Evolutionary conservation across 2,113 vertebrate species (phyloP).

Genomic region (Fulica atra): DNA sequence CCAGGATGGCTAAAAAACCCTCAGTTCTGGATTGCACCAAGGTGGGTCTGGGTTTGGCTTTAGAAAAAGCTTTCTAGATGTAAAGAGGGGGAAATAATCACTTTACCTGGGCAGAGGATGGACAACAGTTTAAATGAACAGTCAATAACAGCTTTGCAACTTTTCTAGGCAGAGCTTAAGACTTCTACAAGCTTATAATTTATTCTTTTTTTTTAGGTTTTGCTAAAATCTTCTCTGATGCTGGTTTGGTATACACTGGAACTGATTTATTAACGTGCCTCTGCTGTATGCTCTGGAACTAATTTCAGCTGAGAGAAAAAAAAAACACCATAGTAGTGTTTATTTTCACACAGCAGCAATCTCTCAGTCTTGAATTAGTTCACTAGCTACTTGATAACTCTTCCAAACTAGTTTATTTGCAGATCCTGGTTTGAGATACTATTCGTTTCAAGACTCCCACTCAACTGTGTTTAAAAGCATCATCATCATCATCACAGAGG

Average conservation of each 20-base stretch:
- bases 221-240: background rate
- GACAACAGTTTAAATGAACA: background rate
- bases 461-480: background rate
- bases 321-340: background rate
- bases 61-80: background rate
- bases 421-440: background rate
- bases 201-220: background rate
- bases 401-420: background rate
- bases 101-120: background rate
- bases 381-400: background rate
- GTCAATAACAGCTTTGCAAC: background rate
- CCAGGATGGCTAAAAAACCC: background rate
- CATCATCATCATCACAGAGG: background rate
- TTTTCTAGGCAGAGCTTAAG: background rate
- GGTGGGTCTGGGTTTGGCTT: background rate
- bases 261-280: background rate
- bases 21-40: background rate
- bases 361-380: background rate
- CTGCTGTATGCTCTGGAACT: background rate
- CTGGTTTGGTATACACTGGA: background rate
- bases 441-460: background rate
- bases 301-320: background rate
- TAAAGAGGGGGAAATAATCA: background rate
- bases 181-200: background rate
- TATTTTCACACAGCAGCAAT: background rate